These are phyloP conservation scores for Cygnus buccinator DNA, from an alignment of 2,113 vertebrate species.

Conservation along the genomic window DNA sequence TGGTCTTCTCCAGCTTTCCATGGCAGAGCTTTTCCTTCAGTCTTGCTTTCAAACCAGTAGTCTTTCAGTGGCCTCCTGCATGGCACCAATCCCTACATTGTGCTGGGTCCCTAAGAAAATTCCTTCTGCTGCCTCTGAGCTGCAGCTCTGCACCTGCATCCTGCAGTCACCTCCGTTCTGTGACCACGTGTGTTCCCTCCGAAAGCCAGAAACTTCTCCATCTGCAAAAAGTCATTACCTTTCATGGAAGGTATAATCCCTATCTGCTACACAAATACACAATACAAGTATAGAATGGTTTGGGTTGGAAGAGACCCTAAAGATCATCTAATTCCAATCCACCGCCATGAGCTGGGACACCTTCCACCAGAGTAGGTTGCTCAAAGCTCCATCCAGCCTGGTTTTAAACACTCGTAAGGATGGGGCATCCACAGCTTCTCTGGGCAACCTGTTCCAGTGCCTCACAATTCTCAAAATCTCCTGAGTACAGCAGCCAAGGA, in stretches of 20 bases:
- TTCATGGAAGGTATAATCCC: neutral
- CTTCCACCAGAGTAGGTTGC: no score
- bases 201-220: neutral
- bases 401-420: no score
- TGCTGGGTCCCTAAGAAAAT: neutral
- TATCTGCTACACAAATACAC: neutral
- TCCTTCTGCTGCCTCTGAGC: neutral
- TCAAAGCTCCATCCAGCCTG: no score
- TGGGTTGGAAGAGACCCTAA: no score
- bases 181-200: rapidly evolving
- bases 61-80: neutral
- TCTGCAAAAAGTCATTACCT: neutral
- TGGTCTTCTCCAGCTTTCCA: neutral
- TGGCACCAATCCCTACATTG: rapidly evolving
- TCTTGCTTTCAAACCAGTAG: neutral
- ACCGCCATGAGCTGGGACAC: no score
- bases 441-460: no score
- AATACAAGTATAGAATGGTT: no score
- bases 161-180: neutral
- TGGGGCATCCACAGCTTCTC: no score
- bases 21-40: neutral
- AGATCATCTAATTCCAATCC: no score
- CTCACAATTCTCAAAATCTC: no score
- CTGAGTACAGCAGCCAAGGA: neutral
- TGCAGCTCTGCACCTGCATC: neutral